These are phyloP conservation scores for Salmo trutta DNA, from an alignment of 2,797 vertebrate genomes.

Conservation along the genomic window DNA sequence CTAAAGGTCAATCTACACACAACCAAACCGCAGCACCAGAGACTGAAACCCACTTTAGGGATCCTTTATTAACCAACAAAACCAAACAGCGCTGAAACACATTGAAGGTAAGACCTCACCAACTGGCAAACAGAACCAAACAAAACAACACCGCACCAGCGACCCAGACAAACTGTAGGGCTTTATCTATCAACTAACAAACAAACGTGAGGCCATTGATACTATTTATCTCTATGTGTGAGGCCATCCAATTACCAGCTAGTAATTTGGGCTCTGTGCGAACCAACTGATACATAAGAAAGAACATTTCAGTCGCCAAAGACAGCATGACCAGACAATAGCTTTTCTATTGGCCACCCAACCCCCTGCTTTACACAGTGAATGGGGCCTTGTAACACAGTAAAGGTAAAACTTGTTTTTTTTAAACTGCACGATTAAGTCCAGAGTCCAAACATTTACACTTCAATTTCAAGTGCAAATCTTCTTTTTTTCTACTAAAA, in stretches of 20 bases:
- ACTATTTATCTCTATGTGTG: neutral
- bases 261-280: neutral
- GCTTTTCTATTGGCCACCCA: neutral
- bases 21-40: conserved; percentile 28
- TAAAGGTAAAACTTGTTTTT: neutral
- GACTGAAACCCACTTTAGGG: neutral
- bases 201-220: neutral
- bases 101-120: neutral
- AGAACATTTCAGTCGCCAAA: neutral
- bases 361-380: neutral
- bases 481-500: no score
- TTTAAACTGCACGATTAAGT: neutral
- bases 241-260: neutral
- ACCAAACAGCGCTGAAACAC: neutral
- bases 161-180: neutral
- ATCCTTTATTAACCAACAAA: conserved; percentile 54
- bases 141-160: neutral
- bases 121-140: neutral
- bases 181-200: neutral
- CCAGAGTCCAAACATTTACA: neutral
- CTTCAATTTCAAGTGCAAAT: neutral
- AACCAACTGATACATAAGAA: neutral
- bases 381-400: neutral
- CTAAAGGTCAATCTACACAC: conserved; percentile 30
- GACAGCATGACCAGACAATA: neutral